Conservation (phyloP, 64 coral and sea anemone species). For the Catalaphyllia jardinei region DNA sequence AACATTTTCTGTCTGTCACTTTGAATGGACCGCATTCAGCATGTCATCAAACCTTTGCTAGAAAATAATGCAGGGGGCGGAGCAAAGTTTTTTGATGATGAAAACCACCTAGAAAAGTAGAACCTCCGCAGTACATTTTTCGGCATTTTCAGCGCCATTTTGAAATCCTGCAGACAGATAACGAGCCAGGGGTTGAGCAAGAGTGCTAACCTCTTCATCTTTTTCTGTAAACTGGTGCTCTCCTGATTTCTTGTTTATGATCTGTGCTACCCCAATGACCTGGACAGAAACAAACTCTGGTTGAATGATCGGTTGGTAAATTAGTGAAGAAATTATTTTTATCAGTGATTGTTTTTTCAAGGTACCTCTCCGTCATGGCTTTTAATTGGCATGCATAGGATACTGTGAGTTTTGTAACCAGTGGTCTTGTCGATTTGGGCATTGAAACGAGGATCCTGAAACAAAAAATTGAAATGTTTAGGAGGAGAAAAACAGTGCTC, state of each 20-base stretch:
- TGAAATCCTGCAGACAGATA: background rate
- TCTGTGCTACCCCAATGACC: constrained; percentile 94
- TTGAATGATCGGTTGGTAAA: background rate
- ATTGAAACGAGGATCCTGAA: constrained; percentile 92
- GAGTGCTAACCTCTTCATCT: constrained; percentile 73
- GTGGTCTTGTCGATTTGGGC: constrained; percentile 75
- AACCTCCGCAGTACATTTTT: background rate
- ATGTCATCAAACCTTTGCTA: no score
- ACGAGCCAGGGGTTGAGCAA: background rate
- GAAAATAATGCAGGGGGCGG: no score
- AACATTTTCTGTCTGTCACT: no score
- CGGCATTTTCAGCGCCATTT: background rate
- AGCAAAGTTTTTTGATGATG: no score
- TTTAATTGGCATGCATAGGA: constrained; percentile 94
- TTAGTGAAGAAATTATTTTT: background rate
- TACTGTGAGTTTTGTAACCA: constrained; percentile 93
- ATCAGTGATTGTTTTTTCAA: no score
- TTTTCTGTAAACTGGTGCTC: constrained; percentile 68
- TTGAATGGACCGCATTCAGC: no score
- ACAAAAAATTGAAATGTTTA: background rate
- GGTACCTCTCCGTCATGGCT: constrained; percentile 92
- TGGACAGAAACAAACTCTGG: constrained; percentile 14
- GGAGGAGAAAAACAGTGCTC: background rate
- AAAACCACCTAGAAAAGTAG: no score
- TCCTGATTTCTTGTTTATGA: constrained; percentile 86